Base-by-base conservation (phyloP, 2,113 vertebrate genomes). In the Petaurus breviceps region DNA sequence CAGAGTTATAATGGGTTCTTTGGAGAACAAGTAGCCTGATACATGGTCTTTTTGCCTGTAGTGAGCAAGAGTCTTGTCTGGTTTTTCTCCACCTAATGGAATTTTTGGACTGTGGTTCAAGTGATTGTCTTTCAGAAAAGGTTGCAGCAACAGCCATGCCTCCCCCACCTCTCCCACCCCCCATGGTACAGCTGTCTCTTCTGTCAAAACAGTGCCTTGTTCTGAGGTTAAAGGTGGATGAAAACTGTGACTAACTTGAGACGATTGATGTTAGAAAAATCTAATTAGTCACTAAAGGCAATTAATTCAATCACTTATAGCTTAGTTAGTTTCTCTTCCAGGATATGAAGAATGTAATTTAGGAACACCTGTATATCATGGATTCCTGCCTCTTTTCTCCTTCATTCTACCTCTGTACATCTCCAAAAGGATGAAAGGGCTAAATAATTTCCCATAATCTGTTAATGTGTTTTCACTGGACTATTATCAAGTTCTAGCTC, bases 41-140 rank as follows among this genome's bases (percentile, higher is more conserved):
- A 12, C 49, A 0, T 0, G 4, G 54, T 91, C 68, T 2, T 22
- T n/a, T 55, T 46, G 47, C 31, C 46, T 23, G 10, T 51, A 43
- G 92, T 26, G 28, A 22, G 22, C 9, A 46, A 55, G 47, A 91
- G 61, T 94, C 22, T 89, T 23, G 16, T 43, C 68, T 53, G 95
- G 91, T 50, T 96, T 96, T 68, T 94, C 61, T 96, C 3, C 0
- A 77, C 90, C 3, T 89, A 52, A 43, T 43, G 91, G 95, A 89
- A 99, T 98, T 99, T 90, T 97, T 96, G 94, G 90, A 96, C 97
- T 93, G 26, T 95, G 98, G 97, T 98, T 92, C 98, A 99, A 98
- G 93, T 98, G 68, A 47, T 99, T 97, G 96, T 98, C 99, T 98
- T 98, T 98, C 98, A 98, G 92, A 95, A 97, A 98, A 97, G 47